Base-by-base conservation (phyloP, 2,113 vertebrate species). In the Neotragus moschatus region DNA sequence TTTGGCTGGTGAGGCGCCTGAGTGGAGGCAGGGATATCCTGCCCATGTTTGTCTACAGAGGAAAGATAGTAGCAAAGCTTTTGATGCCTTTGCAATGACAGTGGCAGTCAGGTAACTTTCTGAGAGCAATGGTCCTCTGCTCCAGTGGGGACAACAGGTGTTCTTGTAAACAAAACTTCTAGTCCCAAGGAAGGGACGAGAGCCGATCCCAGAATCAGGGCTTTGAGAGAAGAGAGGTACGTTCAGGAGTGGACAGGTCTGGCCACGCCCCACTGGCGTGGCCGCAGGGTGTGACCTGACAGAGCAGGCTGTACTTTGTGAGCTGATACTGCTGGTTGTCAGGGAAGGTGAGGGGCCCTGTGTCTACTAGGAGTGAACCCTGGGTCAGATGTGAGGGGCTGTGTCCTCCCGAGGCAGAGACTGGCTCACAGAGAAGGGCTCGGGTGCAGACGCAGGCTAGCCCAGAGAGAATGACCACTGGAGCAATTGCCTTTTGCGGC, bases 81-180 rank as follows among this genome's bases (percentile, higher is more conserved):
- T 1, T 26, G 49, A 3, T 51, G 14, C 26, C 26, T 26, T 30
- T 2, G 10, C 28, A 26, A 39, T 21, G 26, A 21, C 28, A 2
- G 9, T 0, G 3, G 45, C 11, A 2, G 9, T 7, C 36, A 45
- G 21, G n/a, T 4, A 13, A 0, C 10, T 17, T 30, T 30, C n/a
- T 73, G 36, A 10, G 15, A 10, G 7, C 0, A 15, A 23, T 2
- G 7, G 12, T 4, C n/a, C 16, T n/a, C 36, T 43, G 28, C 23
- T 13, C 39, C 70, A 25, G 36, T 14, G 12, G 23, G 36, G 23
- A 43, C 36, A 23, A 43, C 11, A 43, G 70, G 6, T 43, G 36
- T 16, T 30, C 33, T 10, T 30, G 3, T 4, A 8, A 36, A 33
- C 21, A 60, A 13, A 82, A 39, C 63, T 33, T 23, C 39, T 30